Evolutionary conservation across 2,888 invertebrate species (phyloP).

Genomic region (Pyrochroa serraticornis): DNA sequence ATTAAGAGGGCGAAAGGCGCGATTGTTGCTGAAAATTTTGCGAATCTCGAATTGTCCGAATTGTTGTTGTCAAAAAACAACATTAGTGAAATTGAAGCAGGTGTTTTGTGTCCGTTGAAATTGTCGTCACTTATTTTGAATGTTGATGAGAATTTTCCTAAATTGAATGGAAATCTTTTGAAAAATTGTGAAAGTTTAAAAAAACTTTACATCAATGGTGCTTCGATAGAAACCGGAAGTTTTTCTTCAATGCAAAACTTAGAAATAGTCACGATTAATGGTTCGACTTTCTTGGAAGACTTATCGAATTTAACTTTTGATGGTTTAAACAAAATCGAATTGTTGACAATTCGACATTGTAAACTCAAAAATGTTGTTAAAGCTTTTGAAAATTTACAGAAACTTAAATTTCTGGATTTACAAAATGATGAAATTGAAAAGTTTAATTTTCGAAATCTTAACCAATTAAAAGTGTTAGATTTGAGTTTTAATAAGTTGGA

Average conservation of each 20-base stretch:
- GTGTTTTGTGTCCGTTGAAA: constrained; percentile 9
- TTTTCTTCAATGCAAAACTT: not conserved
- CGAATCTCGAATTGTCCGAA: constrained; percentile 8
- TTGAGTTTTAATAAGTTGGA: constrained; percentile 26
- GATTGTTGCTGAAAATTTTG: constrained; percentile 6
- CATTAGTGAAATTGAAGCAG: constrained; percentile 1
- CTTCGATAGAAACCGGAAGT: not conserved
- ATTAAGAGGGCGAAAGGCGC: constrained; percentile 3
- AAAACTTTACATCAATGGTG: not conserved
- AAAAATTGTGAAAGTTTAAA: constrained; percentile 6
- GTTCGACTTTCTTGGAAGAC: not conserved
- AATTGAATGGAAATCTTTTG: not conserved
- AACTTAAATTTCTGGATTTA: constrained; percentile 13
- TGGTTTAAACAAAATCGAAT: constrained; percentile 4
- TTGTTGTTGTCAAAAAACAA: not conserved
- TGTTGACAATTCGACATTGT: constrained; percentile 4
- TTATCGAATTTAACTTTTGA: not conserved
- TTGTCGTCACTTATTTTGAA: constrained; percentile 4
- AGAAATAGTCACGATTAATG: not conserved
- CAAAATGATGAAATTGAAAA: constrained; percentile 10
- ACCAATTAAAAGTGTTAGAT: constrained; percentile 16
- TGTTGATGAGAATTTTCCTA: constrained; percentile 3
- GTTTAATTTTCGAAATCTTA: not conserved
- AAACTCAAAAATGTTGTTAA: not conserved
- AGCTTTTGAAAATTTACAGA: constrained; percentile 3